Conservation (phyloP, 2,797 vertebrate genomes). For the Gastrophryne carolinensis region DNA sequence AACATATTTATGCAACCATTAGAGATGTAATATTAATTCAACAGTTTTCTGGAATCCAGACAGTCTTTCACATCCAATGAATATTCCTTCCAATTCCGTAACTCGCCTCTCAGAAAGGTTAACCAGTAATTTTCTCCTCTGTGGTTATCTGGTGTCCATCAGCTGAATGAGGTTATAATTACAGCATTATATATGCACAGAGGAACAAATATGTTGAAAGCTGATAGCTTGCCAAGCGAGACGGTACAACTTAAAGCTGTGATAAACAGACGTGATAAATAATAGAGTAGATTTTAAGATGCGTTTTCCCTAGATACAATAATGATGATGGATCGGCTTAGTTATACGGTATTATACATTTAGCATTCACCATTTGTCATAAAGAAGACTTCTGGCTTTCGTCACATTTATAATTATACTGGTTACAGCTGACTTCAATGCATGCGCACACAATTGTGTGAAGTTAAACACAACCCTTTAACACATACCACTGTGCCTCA, state of each 20-base stretch:
- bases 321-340: background rate
- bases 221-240: conserved; percentile 6
- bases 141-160: conserved; percentile 14
- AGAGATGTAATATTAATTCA: conserved; percentile 1
- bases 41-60: conserved; percentile 10
- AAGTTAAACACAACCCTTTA: too few relatives aligned
- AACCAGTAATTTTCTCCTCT: conserved; percentile 30
- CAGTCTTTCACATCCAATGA: background rate
- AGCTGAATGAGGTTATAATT: conserved; percentile 15
- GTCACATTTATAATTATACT: too few relatives aligned
- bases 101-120: background rate
- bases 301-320: background rate
- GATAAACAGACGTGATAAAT: conserved; percentile 3
- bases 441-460: too few relatives aligned
- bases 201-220: conserved; percentile 11
- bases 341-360: background rate
- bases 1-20: conserved; percentile 9
- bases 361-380: background rate
- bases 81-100: background rate
- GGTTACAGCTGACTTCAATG: too few relatives aligned
- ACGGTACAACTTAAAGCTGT: conserved; percentile 1
- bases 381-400: too few relatives aligned
- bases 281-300: background rate
- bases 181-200: background rate
- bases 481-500: too few relatives aligned